These are phyloP conservation scores for Lasioglossum albipes DNA, from an alignment of 1,140 invertebrate species.

Conservation along the genomic window DNA sequence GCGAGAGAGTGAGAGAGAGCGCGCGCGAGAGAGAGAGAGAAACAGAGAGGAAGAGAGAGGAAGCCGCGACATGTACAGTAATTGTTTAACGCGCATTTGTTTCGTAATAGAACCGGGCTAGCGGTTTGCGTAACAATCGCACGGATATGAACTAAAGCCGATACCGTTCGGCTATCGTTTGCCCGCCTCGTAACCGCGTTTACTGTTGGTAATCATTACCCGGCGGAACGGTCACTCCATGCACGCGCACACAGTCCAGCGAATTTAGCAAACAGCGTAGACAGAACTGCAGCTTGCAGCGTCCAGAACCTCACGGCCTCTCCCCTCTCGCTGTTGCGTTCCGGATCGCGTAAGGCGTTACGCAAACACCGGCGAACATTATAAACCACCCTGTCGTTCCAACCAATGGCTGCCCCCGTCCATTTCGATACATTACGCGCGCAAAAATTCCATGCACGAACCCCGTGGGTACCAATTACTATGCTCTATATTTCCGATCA, in stretches of 20 bases:
- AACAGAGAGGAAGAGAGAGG: too few species aligned
- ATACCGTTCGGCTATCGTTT: constrained; percentile 54
- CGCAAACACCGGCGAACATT: neutral
- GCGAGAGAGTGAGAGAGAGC: too few species aligned
- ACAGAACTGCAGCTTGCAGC: too few species aligned
- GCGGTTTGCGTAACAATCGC: constrained; percentile 53
- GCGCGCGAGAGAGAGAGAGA: too few species aligned
- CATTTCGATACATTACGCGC: neutral
- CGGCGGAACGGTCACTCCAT: constrained; percentile 41
- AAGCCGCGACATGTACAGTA: constrained; percentile 16
- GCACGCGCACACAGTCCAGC: constrained; percentile 17
- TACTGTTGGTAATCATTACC: constrained; percentile 50
- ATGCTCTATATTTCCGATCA: too few species aligned
- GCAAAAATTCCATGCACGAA: neutral
- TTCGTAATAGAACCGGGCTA: constrained; percentile 47
- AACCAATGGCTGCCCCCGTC: too few species aligned
- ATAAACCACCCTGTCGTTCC: neutral
- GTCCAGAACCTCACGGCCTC: too few species aligned
- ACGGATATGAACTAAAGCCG: constrained; percentile 46
- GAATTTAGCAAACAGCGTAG: constrained; percentile 34
- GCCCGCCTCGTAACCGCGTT: constrained; percentile 46
- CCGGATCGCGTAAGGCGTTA: neutral
- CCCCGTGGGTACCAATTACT: too few species aligned
- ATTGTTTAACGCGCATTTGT: constrained; percentile 48
- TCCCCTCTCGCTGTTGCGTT: neutral